phyloP scores from a whole-genome alignment of 2,888 invertebrate species.

The Nomada ruficornis region DNA sequence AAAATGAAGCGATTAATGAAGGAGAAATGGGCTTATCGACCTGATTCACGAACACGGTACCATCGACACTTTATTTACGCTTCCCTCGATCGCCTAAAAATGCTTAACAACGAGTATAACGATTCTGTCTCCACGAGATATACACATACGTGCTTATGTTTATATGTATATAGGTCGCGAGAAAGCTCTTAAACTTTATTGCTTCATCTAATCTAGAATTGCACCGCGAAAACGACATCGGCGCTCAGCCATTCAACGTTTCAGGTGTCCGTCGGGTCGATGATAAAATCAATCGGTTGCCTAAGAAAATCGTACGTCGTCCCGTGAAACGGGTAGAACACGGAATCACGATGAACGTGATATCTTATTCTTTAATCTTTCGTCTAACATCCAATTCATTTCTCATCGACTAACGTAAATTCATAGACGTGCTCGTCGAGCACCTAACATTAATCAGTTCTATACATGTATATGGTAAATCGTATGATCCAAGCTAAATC shows the following conservation, averaged over 20 bases:
- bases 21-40: slow-evolving; percentile 64
- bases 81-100: slow-evolving; percentile 65
- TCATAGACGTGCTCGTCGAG: neutral
- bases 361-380: neutral
- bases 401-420: slow-evolving; percentile 10
- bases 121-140: slow-evolving; percentile 59
- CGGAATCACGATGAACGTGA: neutral
- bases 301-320: neutral
- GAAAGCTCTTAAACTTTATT: slow-evolving; percentile 71
- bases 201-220: slow-evolving; percentile 70
- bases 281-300: slow-evolving; percentile 15
- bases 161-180: slow-evolving; percentile 48
- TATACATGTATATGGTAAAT: neutral
- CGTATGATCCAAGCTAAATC: slow-evolving; percentile 18
- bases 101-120: slow-evolving; percentile 73
- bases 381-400: slow-evolving; percentile 4
- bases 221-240: slow-evolving; percentile 56
- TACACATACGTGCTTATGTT: slow-evolving; percentile 8
- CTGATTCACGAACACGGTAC: slow-evolving; percentile 53
- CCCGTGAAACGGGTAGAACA: neutral
- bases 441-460: slow-evolving; percentile 38
- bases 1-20: neutral
- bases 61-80: slow-evolving; percentile 39
- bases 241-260: slow-evolving; percentile 36
- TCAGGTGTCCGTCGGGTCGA: neutral